Conservation (phyloP, 2,113 vertebrate genomes). For the Microtus richardsoni region DNA sequence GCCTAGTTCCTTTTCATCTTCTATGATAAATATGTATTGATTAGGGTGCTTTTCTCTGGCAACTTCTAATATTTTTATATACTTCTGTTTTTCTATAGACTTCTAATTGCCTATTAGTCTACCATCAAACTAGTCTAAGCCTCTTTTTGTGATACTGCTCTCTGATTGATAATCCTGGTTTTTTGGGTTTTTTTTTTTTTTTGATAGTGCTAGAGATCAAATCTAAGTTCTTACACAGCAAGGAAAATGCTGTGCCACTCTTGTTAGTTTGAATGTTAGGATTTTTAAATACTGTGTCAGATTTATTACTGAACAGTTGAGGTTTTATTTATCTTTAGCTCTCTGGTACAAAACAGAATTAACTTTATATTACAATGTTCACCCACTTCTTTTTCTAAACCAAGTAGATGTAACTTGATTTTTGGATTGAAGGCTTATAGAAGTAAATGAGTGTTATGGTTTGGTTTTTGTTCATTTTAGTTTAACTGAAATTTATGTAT, state of each 20-base stretch:
- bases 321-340: not conserved
- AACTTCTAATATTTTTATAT: slow-evolving; percentile 44
- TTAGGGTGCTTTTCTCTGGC: not conserved
- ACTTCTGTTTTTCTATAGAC: not conserved
- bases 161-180: not conserved
- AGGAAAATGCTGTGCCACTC: not conserved
- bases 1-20: not conserved
- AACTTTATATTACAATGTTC: not conserved
- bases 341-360: not conserved
- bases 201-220: not conserved
- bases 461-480: slow-evolving; percentile 3
- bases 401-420: not conserved
- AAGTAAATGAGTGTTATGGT: not conserved
- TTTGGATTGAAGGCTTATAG: not conserved
- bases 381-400: slow-evolving; percentile 2
- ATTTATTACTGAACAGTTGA: slow-evolving; percentile 6
- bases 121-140: not conserved
- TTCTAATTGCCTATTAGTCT: not conserved
- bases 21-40: not conserved
- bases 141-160: not conserved
- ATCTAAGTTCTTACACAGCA: not conserved
- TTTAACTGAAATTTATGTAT: not conserved
- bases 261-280: slow-evolving; percentile 41
- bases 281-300: slow-evolving; percentile 40
- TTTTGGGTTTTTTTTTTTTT: not conserved